Conservation (phyloP, 2,113 vertebrate genomes). For the Apodemus sylvaticus region DNA sequence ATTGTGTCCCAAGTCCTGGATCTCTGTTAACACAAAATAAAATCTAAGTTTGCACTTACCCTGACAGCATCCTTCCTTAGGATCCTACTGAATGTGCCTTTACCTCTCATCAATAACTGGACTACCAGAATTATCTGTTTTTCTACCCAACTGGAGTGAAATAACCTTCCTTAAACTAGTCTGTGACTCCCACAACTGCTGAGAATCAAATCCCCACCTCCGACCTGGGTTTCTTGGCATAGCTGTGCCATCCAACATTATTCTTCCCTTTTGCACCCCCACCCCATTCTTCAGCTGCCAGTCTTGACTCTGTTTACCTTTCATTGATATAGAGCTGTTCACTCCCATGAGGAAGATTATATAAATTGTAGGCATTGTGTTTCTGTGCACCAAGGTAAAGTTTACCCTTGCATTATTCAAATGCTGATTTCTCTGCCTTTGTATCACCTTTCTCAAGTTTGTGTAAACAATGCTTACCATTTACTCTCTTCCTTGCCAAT, state of each 20-base stretch:
- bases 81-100: background rate
- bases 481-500: too few species aligned
- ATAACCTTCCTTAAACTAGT: background rate
- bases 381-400: too few species aligned
- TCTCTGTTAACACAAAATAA: constrained; percentile 7
- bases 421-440: too few species aligned
- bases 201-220: background rate
- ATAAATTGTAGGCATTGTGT: too few species aligned
- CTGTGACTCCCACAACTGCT: background rate
- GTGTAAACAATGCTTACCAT: too few species aligned
- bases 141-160: background rate
- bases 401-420: too few species aligned
- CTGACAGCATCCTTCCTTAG: background rate
- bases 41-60: background rate
- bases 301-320: background rate
- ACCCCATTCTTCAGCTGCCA: background rate
- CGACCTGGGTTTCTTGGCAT: background rate
- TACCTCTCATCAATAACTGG: background rate
- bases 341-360: background rate
- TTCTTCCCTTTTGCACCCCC: background rate
- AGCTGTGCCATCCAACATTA: background rate
- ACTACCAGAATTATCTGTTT: too few species aligned
- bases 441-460: too few species aligned
- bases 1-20: background rate
- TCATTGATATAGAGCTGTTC: background rate